Conservation (phyloP, 2,113 vertebrate species). For the Rhabdornis inornatus region DNA sequence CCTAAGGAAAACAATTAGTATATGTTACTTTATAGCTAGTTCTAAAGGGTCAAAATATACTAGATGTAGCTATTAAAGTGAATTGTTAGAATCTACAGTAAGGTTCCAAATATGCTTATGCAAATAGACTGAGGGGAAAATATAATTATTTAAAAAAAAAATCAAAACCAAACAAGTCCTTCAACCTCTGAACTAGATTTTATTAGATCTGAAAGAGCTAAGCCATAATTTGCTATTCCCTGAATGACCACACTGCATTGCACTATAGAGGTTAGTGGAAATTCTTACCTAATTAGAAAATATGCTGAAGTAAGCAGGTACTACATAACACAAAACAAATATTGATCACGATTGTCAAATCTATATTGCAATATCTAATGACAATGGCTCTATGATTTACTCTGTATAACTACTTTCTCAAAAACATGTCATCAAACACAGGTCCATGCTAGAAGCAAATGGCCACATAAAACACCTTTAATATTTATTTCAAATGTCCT, state of each 20-base stretch:
- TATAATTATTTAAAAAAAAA: background rate
- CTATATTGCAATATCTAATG: background rate
- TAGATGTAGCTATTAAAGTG: background rate
- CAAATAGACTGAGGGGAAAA: background rate
- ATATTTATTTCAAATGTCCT: slow-evolving; percentile 12
- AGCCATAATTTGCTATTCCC: background rate
- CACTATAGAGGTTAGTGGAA: slow-evolving; percentile 12
- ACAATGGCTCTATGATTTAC: background rate
- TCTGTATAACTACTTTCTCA: slow-evolving; percentile 3
- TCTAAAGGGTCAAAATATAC: background rate
- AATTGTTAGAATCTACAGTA: background rate
- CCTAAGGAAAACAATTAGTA: background rate
- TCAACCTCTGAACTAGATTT: slow-evolving; percentile 23
- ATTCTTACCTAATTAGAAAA: slow-evolving; percentile 60
- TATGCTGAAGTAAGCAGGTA: slow-evolving; percentile 43
- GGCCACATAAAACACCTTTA: slow-evolving; percentile 17
- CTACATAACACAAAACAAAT: slow-evolving; percentile 23
- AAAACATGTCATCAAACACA: background rate
- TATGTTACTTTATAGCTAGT: background rate
- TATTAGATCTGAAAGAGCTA: slow-evolving; percentile 45
- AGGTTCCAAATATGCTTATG: background rate
- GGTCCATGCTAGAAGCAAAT: background rate
- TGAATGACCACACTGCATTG: background rate
- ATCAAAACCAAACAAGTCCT: background rate
- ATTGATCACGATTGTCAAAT: slow-evolving; percentile 40